phyloP scores from a whole-genome alignment of 2,797 vertebrate species.

The Gila robusta region DNA sequence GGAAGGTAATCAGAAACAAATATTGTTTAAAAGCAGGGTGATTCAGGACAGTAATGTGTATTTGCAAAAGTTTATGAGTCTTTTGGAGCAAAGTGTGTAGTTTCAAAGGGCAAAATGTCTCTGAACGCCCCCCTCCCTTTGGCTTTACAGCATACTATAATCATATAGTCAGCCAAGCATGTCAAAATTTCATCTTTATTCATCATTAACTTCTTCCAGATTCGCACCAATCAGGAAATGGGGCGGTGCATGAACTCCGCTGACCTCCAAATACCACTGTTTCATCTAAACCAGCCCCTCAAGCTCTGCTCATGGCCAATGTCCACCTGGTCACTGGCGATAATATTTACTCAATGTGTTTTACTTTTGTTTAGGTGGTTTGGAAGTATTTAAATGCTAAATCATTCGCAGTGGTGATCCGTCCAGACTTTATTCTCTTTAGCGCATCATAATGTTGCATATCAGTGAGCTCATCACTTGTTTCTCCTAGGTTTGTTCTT shows the following conservation, averaged over 20 bases:
- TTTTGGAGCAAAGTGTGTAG: background rate
- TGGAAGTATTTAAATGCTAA: background rate
- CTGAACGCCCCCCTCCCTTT: slow-evolving; percentile 37
- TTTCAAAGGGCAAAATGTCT: slow-evolving; percentile 55
- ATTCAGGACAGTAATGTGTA: slow-evolving; percentile 9
- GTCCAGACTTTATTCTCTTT: slow-evolving; percentile 55
- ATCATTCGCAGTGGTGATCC: background rate
- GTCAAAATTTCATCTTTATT: slow-evolving; percentile 65
- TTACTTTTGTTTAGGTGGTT: slow-evolving; percentile 30
- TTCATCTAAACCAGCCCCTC: background rate
- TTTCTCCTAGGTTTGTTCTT: slow-evolving; percentile 65
- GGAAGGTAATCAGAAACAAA: slow-evolving; percentile 44
- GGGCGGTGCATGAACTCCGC: slow-evolving; percentile 64
- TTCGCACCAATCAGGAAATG: slow-evolving; percentile 69
- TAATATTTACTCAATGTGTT: slow-evolving; percentile 53
- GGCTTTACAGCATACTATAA: slow-evolving; percentile 71
- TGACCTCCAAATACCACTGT: slow-evolving; percentile 61
- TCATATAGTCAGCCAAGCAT: slow-evolving; percentile 67
- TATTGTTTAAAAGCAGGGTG: slow-evolving; percentile 29
- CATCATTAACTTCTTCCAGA: slow-evolving; percentile 71
- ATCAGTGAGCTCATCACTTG: slow-evolving; percentile 66
- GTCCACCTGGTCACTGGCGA: slow-evolving; percentile 41
- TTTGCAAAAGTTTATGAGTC: background rate
- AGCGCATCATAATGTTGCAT: slow-evolving; percentile 70
- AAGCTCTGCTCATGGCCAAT: slow-evolving; percentile 35